Base-by-base conservation (phyloP, 2,888 invertebrate species). In the Parnassius mnemosyne region DNA sequence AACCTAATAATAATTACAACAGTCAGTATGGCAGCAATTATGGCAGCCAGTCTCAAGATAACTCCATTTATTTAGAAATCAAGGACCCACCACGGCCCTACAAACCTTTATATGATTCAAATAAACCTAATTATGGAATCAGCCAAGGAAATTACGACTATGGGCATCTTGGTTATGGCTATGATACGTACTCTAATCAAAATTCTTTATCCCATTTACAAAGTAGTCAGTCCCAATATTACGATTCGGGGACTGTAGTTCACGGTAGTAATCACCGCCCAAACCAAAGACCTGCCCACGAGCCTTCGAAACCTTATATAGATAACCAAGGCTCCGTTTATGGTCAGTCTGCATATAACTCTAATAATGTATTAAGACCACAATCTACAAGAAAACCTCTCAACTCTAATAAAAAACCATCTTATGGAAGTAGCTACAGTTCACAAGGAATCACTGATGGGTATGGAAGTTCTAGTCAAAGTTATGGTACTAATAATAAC, bases 31-130 rank as follows among this genome's bases (percentile, higher is more conserved):
- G 87, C 0, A 83, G 84, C 55, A 78, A 76, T 61, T 84, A 86
- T 61, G 85, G 84, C 2, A 79, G 78, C 56, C 65, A 71, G 9
- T 73, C 78, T 56, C 78, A 84, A 57, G 83, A 89, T 53, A 85
- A 89, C 68, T 80, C 84, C 0, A 79, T 89, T 47, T 78, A 87
- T 53, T 76, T 89, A 0, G 84, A 88, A 77, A 90, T 90, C 25
- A 70, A 79, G 50, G 90, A 90, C 61, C 90, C 89, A 5, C 87
- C 87, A 1, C 78, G 83, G 61, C 84, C 84, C 7, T 85, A 84
- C 46, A 82, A 72, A 60, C 83, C 73, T 60, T 80, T 84, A 11
- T 80, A 77, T 47, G 77, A 73, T 46, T 75, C 75, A 47, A 71
- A 77, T 46, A 76, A 70, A 57, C 86, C 78, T 59, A 75, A 71